Conservation (phyloP, 2,888 invertebrate species). For the Ecdyonurus torrentis region DNA sequence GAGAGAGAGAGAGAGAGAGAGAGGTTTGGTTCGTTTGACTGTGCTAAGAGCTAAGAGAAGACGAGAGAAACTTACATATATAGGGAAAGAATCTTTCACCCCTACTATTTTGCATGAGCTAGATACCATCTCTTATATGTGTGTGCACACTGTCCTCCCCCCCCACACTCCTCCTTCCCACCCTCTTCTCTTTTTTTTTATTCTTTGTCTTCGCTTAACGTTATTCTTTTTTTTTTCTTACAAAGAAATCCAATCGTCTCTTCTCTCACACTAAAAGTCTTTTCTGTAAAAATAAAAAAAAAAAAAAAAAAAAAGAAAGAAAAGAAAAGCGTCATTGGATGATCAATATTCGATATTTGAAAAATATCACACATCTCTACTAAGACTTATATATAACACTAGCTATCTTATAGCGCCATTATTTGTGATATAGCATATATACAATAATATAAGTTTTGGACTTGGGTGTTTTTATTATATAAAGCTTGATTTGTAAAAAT, state of each 20-base stretch:
- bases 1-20: not conserved
- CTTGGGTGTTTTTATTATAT: too few species aligned
- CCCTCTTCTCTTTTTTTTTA: too few species aligned
- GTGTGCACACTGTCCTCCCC: not conserved
- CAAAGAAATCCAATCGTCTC: not conserved
- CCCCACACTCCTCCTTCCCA: too few species aligned
- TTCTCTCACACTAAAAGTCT: not conserved
- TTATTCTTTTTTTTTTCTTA: not conserved
- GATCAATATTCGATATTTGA: slow-evolving; percentile 4
- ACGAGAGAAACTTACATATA: not conserved
- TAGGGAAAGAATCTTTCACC: not conserved
- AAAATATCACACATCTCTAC: not conserved
- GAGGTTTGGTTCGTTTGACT: too few species aligned
- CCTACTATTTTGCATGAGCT: not conserved
- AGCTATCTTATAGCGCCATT: too few species aligned
- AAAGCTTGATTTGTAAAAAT: too few species aligned
- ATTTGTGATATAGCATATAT: too few species aligned
- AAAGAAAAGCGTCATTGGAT: not conserved
- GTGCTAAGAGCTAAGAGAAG: too few species aligned
- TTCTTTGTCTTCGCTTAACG: not conserved
- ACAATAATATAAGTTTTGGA: too few species aligned
- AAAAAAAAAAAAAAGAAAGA: not conserved
- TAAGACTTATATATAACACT: too few species aligned
- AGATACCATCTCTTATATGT: not conserved
- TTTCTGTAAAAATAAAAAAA: not conserved